These are phyloP conservation scores for Chaunax sp. DNA, from an alignment of 2,797 vertebrate genomes.

Conservation along the genomic window DNA sequence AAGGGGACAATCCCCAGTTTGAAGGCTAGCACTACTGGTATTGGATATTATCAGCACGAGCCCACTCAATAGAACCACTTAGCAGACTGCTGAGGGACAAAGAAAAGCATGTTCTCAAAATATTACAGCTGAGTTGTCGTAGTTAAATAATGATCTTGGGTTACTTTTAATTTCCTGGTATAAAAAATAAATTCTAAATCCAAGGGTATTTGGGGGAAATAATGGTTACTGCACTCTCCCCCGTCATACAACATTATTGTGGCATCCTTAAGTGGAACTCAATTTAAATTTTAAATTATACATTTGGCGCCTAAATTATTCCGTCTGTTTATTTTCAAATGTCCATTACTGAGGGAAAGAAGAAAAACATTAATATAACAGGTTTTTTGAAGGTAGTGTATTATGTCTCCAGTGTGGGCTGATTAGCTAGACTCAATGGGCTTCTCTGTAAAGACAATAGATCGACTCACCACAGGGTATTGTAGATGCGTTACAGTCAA, in stretches of 20 bases:
- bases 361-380: background rate
- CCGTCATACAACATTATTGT: background rate
- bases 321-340: background rate
- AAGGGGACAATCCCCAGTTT: too few species aligned
- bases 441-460: conserved; percentile 27
- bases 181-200: too few species aligned
- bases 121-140: background rate
- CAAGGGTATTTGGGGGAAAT: background rate
- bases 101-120: background rate
- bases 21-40: too few species aligned
- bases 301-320: background rate
- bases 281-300: background rate
- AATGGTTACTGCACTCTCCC: background rate
- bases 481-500: conserved; percentile 53
- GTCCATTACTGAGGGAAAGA: too few species aligned
- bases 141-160: background rate
- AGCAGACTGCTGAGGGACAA: too few species aligned
- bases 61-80: too few species aligned
- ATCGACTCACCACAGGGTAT: conserved; percentile 34
- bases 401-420: conserved; percentile 17
- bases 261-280: background rate
- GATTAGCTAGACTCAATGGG: conserved; percentile 17
- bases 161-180: background rate
- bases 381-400: background rate
- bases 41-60: too few species aligned